A percentile compares a stretch with the other conserved stretches of the same genome.
Conservation (phyloP, 2,113 vertebrate genomes). For the Bos javanicus region DNA sequence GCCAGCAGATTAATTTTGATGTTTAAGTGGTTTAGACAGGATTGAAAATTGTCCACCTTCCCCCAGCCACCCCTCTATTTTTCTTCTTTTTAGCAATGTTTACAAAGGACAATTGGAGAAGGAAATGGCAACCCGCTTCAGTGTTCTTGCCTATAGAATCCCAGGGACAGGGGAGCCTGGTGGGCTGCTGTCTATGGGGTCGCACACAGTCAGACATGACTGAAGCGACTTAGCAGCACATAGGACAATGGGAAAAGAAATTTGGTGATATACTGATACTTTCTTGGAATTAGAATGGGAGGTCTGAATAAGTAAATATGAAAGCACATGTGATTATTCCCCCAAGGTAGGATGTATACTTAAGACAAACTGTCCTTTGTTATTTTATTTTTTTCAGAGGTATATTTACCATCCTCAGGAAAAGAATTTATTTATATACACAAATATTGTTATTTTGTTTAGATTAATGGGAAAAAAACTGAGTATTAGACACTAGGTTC, state of each 20-base stretch:
- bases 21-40: background rate
- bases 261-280: background rate
- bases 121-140: no score
- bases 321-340: background rate
- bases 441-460: background rate
- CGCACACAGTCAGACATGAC: no score
- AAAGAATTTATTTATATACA: background rate
- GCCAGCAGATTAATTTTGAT: slow-evolving; percentile 5
- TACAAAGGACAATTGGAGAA: background rate
- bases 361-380: background rate
- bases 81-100: background rate
- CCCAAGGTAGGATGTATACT: background rate
- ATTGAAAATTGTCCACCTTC: background rate
- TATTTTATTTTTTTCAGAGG: background rate
- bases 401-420: background rate
- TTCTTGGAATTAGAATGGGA: background rate
- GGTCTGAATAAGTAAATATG: background rate
- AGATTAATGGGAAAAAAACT: background rate
- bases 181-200: no score
- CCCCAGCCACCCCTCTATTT: background rate
- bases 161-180: no score
- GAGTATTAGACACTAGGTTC: background rate
- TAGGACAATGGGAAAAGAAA: background rate
- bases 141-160: no score
- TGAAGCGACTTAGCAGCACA: background rate